Conservation (phyloP, 2,888 invertebrate species). For the Zygogramma bicolorata region DNA sequence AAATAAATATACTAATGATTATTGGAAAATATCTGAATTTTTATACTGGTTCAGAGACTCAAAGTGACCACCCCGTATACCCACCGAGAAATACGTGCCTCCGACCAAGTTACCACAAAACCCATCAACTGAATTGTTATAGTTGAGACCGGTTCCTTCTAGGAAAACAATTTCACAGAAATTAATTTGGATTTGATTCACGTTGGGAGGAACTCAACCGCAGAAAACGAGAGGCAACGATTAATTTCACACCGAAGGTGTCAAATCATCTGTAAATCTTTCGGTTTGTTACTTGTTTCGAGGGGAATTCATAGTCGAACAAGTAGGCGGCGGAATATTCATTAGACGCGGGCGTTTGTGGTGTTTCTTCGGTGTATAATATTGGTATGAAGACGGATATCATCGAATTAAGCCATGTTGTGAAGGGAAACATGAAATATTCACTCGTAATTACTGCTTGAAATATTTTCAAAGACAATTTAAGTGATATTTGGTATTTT, state of each 20-base stretch:
- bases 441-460: too few relatives aligned
- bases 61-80: background rate
- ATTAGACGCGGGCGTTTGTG: constrained; percentile 22
- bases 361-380: background rate
- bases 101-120: constrained; percentile 38
- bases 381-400: too few relatives aligned
- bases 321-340: constrained; percentile 28
- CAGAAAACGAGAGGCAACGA: constrained; percentile 37
- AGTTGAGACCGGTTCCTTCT: constrained; percentile 27
- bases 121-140: constrained; percentile 31
- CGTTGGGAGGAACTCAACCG: constrained; percentile 35
- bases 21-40: background rate
- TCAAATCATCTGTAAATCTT: constrained; percentile 36
- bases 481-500: too few relatives aligned
- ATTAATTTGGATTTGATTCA: constrained; percentile 39
- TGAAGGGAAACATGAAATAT: too few relatives aligned
- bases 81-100: constrained; percentile 34
- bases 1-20: too few relatives aligned
- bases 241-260: constrained; percentile 38
- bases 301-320: constrained; percentile 22
- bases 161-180: constrained; percentile 37
- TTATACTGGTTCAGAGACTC: background rate
- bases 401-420: too few relatives aligned
- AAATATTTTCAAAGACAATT: too few relatives aligned
- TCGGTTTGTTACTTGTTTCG: constrained; percentile 31